Evolutionary conservation across 2,888 invertebrate genomes (phyloP).

Genomic region (Xestia xanthographa): DNA sequence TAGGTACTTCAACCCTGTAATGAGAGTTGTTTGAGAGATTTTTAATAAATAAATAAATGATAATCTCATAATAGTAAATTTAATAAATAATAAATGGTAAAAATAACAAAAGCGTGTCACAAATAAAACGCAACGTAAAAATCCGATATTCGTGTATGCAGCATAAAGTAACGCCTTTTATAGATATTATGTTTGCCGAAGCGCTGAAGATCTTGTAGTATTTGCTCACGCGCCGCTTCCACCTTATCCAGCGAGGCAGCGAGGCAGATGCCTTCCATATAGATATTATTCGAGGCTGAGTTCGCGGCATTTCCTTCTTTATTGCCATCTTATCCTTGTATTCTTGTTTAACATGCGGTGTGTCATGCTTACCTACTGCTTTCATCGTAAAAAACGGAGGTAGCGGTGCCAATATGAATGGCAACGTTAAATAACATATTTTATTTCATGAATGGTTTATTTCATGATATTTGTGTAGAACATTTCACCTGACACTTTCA

Average conservation of each 20-base stretch:
- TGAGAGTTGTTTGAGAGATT: neutral
- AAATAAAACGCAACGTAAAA: conserved; percentile 4
- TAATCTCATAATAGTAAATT: too few species aligned
- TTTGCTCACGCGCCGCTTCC: conserved; percentile 59
- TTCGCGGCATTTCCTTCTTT: conserved; percentile 64
- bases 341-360: conserved; percentile 59
- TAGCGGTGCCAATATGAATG: neutral
- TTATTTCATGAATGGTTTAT: neutral
- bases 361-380: conserved; percentile 29
- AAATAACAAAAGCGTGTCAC: conserved; percentile 4
- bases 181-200: conserved; percentile 68
- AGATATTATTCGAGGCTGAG: conserved; percentile 61
- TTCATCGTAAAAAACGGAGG: conserved; percentile 30
- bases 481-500: neutral
- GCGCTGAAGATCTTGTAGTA: conserved; percentile 52
- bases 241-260: conserved; percentile 22
- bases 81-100: too few species aligned
- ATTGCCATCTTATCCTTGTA: conserved; percentile 65
- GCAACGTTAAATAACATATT: conserved; percentile 8
- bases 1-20: neutral
- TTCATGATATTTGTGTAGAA: neutral
- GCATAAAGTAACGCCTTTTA: conserved; percentile 50
- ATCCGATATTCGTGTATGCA: neutral
- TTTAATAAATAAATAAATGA: neutral
- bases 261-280: conserved; percentile 50